phyloP scores from a whole-genome alignment of 2,888 invertebrate species.

The Monopis laevigella region DNA sequence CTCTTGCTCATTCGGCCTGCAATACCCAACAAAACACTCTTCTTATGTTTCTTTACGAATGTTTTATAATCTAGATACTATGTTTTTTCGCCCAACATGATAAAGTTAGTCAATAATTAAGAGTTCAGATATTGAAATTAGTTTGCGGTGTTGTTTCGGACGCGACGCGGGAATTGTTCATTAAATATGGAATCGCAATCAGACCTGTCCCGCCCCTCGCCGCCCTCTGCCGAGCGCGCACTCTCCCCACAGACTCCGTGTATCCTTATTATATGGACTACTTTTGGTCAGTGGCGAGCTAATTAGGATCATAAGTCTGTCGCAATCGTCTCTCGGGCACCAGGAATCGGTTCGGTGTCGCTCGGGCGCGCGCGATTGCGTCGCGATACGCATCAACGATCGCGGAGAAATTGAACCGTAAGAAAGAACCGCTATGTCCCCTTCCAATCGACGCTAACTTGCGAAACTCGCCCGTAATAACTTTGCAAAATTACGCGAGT shows the following conservation, averaged over 20 bases:
- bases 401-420: constrained; percentile 59
- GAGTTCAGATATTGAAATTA: constrained; percentile 47
- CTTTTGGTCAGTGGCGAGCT: no score
- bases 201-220: constrained; percentile 36
- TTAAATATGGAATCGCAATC: constrained; percentile 63
- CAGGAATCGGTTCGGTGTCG: constrained; percentile 57
- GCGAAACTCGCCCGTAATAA: constrained; percentile 45
- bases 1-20: no score
- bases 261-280: no score
- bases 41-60: no score
- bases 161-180: constrained; percentile 50
- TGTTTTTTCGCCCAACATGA: background rate
- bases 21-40: no score
- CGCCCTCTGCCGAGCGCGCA: constrained; percentile 15
- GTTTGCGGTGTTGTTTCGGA: constrained; percentile 39
- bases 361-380: constrained; percentile 60
- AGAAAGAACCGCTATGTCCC: constrained; percentile 46
- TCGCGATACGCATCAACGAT: constrained; percentile 44
- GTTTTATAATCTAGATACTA: background rate
- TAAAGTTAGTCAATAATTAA: constrained; percentile 35
- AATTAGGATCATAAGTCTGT: no score
- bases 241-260: no score
- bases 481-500: constrained; percentile 28
- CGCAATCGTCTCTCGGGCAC: constrained; percentile 35
- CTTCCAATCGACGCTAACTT: constrained; percentile 39